Base-by-base conservation (phyloP, 2,888 invertebrate genomes). In the Chirona hameri region DNA sequence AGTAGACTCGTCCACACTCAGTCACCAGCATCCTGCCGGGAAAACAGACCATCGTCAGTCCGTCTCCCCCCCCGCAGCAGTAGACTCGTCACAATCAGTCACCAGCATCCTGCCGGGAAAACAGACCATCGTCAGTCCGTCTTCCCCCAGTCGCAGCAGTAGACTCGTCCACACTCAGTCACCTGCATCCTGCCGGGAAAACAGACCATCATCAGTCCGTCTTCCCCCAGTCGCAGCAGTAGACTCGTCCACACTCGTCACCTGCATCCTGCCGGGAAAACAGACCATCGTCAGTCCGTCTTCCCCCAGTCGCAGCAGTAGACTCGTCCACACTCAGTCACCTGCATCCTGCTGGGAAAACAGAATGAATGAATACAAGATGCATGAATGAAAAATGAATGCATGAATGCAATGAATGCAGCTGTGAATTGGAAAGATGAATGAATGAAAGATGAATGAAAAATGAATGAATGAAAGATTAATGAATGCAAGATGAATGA, bases 11-110 rank as follows among this genome's bases (percentile, higher is more conserved):
- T 0, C 98, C 98, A 39, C 91, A 89, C 86, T 92, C 91, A 84
- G 94, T 95, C 84, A 98, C 87, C 85, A 96, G 92, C 85, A 96
- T 87, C 87, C 93, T 93, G 88, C 39, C 39, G 39, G 39, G 39
- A 7, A 7, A 39, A 39, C 39, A 39, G n/a, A n/a, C n/a, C 39
- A 39, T 39, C 39, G 2, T 39, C 39, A 39, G 39, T 0, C 99
- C 99, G 88, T 98, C 98, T 0, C 94, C 55, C 97, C 95, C 93
- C 96, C 99, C 98, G 88, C 96, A 98, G 0, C 94, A 91, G 87
- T 92, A 97, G 7, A 98, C 93, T 86, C 91, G 90, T 0, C 98
- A 39, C 91, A 89, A 86, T 92, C 91, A 84, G 94, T 95, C 84
- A 98, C 87, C 85, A 96, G 92, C 85, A 96, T 87, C 87, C 93